These are phyloP conservation scores for Aegotheles bennettii DNA, from an alignment of 2,113 vertebrate genomes.

Conservation along the genomic window DNA sequence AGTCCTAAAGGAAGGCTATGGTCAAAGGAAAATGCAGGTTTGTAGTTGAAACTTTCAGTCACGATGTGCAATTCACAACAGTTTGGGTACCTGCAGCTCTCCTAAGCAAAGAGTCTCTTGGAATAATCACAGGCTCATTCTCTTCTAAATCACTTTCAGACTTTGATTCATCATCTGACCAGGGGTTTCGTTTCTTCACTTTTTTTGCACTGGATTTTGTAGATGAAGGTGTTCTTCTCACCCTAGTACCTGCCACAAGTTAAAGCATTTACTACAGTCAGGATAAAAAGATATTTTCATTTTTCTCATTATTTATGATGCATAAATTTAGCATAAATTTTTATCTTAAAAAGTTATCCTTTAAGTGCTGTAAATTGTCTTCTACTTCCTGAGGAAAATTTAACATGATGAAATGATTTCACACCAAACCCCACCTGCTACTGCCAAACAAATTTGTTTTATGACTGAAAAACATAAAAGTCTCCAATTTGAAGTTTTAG, in stretches of 20 bases:
- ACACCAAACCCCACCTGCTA: not conserved
- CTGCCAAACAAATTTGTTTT: not conserved
- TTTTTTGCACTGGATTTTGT: constrained; percentile 83
- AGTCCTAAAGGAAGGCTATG: not conserved
- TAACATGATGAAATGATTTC: not conserved
- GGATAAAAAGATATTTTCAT: not conserved
- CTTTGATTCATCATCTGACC: constrained; percentile 95
- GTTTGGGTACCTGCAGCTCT: constrained; percentile 86
- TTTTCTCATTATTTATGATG: not conserved
- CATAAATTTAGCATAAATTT: not conserved
- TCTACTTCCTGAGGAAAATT: not conserved
- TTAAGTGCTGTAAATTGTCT: not conserved
- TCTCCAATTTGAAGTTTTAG: not conserved
- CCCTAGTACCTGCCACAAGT: constrained; percentile 79
- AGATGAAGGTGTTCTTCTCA: constrained; percentile 82
- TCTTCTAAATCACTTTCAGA: constrained; percentile 93
- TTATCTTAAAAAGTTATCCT: not conserved
- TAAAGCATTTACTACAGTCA: not conserved
- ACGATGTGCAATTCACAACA: not conserved
- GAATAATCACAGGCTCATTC: constrained; percentile 85
- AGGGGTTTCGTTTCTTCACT: constrained; percentile 95
- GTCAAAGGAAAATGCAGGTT: not conserved
- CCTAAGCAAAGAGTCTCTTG: constrained; percentile 89
- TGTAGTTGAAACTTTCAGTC: not conserved
- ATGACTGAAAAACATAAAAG: not conserved